Percentiles rank a stretch among this genome's conserved stretches.
Evolutionary conservation across 2,888 invertebrate genomes (phyloP).

Genomic region (Diarsia brunnea): DNA sequence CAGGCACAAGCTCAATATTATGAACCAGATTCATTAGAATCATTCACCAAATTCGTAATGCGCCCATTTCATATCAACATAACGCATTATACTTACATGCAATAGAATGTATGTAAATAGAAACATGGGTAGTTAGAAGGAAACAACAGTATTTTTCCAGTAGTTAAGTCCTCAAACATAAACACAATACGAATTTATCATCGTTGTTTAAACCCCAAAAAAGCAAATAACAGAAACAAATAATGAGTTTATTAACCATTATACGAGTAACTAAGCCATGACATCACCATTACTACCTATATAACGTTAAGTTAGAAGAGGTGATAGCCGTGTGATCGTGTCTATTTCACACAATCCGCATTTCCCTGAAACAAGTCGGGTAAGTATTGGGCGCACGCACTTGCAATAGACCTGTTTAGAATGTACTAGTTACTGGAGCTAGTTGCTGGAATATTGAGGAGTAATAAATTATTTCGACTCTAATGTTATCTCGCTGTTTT

Average conservation of each 20-base stretch:
- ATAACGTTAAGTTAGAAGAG: slow-evolving; percentile 54
- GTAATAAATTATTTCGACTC: background rate
- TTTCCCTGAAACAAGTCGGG: slow-evolving; percentile 72
- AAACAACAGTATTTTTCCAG: too few species aligned
- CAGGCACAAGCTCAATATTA: too few species aligned
- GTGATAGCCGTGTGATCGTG: slow-evolving; percentile 67
- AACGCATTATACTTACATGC: too few species aligned
- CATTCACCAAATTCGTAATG: too few species aligned
- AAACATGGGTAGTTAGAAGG: too few species aligned
- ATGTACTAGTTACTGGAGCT: slow-evolving; percentile 45
- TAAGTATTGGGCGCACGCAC: slow-evolving; percentile 81
- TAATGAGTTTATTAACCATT: slow-evolving; percentile 41
- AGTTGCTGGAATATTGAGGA: background rate
- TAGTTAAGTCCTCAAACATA: too few species aligned
- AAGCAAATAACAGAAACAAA: slow-evolving; percentile 33
- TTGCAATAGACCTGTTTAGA: slow-evolving; percentile 67
- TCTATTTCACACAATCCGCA: slow-evolving; percentile 81
- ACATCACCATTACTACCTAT: slow-evolving; percentile 39
- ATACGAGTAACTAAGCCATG: slow-evolving; percentile 32
- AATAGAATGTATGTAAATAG: too few species aligned
- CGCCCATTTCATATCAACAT: too few species aligned
- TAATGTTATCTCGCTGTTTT: background rate
- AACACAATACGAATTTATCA: background rate
- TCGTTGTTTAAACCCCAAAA: background rate
- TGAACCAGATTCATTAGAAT: too few species aligned